phyloP scores from a whole-genome alignment of 2,888 invertebrate species.

The Steromphala cineraria region DNA sequence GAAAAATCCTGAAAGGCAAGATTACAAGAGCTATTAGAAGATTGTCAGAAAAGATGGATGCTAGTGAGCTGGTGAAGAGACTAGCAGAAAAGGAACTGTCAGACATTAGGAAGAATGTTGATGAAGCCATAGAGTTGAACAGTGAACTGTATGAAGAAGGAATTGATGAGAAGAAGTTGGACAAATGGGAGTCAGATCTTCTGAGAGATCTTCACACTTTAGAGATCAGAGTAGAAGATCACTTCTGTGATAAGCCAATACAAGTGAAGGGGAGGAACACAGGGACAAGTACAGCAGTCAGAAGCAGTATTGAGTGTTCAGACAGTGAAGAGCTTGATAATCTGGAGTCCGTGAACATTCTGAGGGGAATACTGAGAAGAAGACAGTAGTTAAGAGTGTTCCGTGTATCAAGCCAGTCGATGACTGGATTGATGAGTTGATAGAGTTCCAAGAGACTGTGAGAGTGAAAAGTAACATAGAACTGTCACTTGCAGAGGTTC shows the following conservation, averaged over 20 bases:
- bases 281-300: background rate
- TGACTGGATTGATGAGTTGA: too few species aligned
- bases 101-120: background rate
- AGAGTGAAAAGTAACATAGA: too few species aligned
- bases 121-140: background rate
- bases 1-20: background rate
- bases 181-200: background rate
- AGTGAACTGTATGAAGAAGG: constrained; percentile 1
- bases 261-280: background rate
- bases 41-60: background rate
- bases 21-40: background rate
- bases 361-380: too few species aligned
- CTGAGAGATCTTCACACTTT: background rate
- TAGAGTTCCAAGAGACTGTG: too few species aligned
- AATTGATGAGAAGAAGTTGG: background rate
- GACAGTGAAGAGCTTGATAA: too few species aligned
- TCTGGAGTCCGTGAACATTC: too few species aligned
- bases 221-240: background rate
- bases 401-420: too few species aligned
- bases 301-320: too few species aligned
- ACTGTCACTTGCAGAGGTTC: too few species aligned
- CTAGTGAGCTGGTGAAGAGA: background rate
- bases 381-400: too few species aligned
- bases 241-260: background rate
- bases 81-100: background rate